phyloP scores from a whole-genome alignment of 2,113 vertebrate genomes.

The Oophaga pumilio region DNA sequence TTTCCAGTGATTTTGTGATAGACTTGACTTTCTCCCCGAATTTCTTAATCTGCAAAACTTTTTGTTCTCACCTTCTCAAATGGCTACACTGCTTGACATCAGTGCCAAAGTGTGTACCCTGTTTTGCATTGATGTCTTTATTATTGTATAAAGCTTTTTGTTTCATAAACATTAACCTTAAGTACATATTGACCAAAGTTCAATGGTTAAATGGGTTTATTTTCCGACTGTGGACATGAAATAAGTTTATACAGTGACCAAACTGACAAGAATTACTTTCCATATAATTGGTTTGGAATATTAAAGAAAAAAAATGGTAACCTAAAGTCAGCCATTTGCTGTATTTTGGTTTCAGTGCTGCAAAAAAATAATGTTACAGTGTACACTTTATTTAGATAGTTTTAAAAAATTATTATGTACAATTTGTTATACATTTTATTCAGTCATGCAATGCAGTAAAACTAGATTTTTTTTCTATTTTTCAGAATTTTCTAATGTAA shows the following conservation, averaged over 20 bases:
- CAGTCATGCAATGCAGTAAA: background rate
- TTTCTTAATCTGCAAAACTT: background rate
- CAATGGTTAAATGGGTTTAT: background rate
- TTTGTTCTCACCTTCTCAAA: background rate
- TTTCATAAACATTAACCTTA: constrained; percentile 3
- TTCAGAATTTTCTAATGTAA: constrained; percentile 90
- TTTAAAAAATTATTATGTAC: background rate
- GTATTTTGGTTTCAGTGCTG: background rate
- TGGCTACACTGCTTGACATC: background rate
- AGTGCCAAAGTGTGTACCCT: background rate
- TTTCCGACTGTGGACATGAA: background rate
- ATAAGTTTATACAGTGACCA: background rate
- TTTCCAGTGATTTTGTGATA: background rate
- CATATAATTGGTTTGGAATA: background rate
- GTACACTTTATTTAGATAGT: background rate
- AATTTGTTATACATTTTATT: background rate
- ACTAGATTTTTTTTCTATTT: constrained; percentile 34
- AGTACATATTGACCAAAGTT: background rate
- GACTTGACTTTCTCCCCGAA: background rate
- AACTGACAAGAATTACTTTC: background rate
- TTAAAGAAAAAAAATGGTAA: background rate
- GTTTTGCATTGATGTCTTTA: background rate
- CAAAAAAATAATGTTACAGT: background rate
- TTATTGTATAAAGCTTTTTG: background rate
- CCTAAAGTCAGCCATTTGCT: background rate